A percentile compares a stretch with the other conserved stretches of the same genome.
phyloP scores from a whole-genome alignment of 2,797 vertebrate species.

The Tinamus major region DNA sequence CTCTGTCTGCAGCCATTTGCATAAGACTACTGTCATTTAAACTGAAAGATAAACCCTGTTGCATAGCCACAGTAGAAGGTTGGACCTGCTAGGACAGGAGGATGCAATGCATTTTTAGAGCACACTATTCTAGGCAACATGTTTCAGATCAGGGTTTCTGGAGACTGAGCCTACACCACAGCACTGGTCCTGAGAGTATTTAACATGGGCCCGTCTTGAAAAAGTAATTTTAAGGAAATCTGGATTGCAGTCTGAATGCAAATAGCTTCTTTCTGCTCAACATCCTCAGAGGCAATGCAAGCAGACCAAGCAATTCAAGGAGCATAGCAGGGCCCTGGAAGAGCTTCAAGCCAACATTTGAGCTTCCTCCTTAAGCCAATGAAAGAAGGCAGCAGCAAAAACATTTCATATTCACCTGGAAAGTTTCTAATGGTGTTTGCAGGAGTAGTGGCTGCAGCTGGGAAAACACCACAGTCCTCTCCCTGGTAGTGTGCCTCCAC shows the following conservation, averaged over 20 bases:
- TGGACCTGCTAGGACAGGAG: neutral
- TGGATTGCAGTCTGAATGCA: neutral
- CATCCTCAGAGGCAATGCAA: neutral
- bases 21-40: neutral
- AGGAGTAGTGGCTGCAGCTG: fast-evolving
- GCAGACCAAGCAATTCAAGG: neutral
- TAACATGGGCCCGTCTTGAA: neutral
- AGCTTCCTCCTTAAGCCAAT: neutral
- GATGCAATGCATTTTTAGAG: neutral
- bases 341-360: neutral
- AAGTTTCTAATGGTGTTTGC: neutral
- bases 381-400: neutral
- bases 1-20: neutral
- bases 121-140: neutral
- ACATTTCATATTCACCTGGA: neutral
- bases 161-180: neutral
- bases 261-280: neutral
- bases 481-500: neutral
- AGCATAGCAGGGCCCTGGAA: neutral
- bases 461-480: neutral
- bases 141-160: slow-evolving; percentile 14
- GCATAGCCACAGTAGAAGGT: fast-evolving
- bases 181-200: neutral
- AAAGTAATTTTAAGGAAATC: neutral
- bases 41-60: neutral